These are phyloP conservation scores for Coregonus suidteri DNA, from an alignment of 2,797 vertebrate genomes.

Conservation along the genomic window DNA sequence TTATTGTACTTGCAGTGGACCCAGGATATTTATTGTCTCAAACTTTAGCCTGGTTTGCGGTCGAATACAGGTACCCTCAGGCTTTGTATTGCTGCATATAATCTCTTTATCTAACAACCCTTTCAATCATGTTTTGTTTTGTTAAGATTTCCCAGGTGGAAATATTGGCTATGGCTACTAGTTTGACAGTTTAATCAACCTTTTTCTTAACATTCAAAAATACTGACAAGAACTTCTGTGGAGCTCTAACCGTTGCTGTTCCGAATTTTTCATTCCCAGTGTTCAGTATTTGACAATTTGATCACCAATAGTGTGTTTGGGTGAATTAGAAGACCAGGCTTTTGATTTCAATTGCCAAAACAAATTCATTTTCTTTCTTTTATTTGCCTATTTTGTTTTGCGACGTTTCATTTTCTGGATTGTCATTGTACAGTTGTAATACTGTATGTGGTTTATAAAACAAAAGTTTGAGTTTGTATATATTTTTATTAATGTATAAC, in stretches of 20 bases:
- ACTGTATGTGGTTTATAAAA: conserved; percentile 67
- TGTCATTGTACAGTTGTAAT: conserved; percentile 72
- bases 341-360: conserved; percentile 68
- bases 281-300: conserved; percentile 61
- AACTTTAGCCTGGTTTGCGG: conserved; percentile 46
- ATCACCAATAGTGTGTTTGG: conserved; percentile 54
- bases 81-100: conserved; percentile 47
- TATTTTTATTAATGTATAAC: conserved; percentile 72
- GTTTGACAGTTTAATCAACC: conserved; percentile 29
- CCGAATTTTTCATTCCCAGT: conserved; percentile 51
- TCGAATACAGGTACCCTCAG: conserved; percentile 55
- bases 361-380: conserved; percentile 36
- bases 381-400: conserved; percentile 13
- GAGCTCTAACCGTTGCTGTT: conserved; percentile 49
- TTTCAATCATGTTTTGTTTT: conserved; percentile 42
- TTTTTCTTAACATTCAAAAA: conserved; percentile 31
- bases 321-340: conserved; percentile 54
- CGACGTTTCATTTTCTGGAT: conserved; percentile 39
- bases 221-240: conserved; percentile 37
- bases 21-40: conserved; percentile 67
- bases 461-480: conserved; percentile 72
- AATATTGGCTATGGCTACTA: conserved; percentile 20
- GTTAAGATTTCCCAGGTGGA: conserved; percentile 20
- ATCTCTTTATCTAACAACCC: conserved; percentile 42
- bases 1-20: conserved; percentile 53